Percentiles rank a stretch among this genome's conserved stretches.
phyloP scores from a whole-genome alignment of 2,888 invertebrate species.

The Diaprepes abbreviatus region DNA sequence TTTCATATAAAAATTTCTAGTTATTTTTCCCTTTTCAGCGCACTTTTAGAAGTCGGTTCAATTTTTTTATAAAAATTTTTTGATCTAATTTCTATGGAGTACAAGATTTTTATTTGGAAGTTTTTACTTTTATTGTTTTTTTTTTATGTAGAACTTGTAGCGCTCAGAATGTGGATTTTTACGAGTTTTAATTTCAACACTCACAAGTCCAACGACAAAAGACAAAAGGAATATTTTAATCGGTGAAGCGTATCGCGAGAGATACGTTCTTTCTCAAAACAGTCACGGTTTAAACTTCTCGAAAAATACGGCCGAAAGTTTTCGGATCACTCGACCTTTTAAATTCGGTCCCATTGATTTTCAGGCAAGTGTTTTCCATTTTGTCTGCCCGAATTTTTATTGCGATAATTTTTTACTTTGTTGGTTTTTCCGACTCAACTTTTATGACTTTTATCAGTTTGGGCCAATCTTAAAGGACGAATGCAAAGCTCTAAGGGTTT shows the following conservation, averaged over 20 bases:
- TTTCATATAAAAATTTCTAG: no score
- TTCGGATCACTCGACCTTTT: slow-evolving; percentile 37
- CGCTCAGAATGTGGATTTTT: no score
- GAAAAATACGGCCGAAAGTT: slow-evolving; percentile 23
- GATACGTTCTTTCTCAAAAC: slow-evolving; percentile 21
- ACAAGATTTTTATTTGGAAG: no score
- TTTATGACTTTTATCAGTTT: slow-evolving; percentile 54
- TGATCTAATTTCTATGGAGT: no score
- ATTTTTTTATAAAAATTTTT: no score
- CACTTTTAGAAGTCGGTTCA: no score
- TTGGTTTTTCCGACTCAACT: slow-evolving; percentile 51
- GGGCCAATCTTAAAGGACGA: slow-evolving; percentile 29
- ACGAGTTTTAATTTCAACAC: background rate
- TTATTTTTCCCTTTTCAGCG: no score
- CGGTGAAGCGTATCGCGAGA: slow-evolving; percentile 22
- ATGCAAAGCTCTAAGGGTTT: slow-evolving; percentile 5
- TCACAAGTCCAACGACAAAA: background rate
- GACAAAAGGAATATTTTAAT: slow-evolving; percentile 8
- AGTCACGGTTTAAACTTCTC: slow-evolving; percentile 27
- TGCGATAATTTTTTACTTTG: slow-evolving; percentile 54
- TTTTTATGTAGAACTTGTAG: no score
- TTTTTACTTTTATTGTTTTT: no score
- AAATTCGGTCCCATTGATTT: slow-evolving; percentile 39
- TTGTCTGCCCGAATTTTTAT: slow-evolving; percentile 50
- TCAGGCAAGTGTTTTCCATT: slow-evolving; percentile 50